These are phyloP conservation scores for Perca fluviatilis DNA, from an alignment of 2,113 vertebrate genomes.

Conservation along the genomic window DNA sequence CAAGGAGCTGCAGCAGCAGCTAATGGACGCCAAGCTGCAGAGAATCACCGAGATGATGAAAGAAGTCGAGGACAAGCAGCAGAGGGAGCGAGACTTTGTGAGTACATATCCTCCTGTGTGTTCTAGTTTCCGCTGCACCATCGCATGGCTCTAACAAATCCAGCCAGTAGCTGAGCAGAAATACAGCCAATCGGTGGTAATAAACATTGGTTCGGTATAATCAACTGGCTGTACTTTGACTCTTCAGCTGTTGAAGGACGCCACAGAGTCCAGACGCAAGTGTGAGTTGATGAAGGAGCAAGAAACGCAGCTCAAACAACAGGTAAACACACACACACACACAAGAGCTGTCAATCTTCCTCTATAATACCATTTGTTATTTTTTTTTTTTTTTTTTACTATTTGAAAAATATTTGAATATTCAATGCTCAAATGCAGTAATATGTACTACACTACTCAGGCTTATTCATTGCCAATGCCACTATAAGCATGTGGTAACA, in stretches of 20 bases:
- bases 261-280: slow-evolving; percentile 95
- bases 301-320: slow-evolving; percentile 96
- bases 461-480: too few relatives aligned
- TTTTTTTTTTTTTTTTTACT: too few relatives aligned
- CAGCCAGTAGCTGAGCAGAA: not conserved
- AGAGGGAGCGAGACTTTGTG: slow-evolving; percentile 95
- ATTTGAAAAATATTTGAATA: too few relatives aligned
- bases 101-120: slow-evolving; percentile 71
- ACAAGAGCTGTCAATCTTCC: not conserved
- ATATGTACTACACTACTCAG: too few relatives aligned
- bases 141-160: not conserved
- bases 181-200: too few relatives aligned
- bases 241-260: slow-evolving; percentile 94
- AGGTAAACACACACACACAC: slow-evolving; percentile 81
- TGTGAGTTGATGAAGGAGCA: slow-evolving; percentile 98
- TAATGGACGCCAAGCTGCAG: slow-evolving; percentile 97
- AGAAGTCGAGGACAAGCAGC: slow-evolving; percentile 96
- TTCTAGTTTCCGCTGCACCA: not conserved
- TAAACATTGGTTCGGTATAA: not conserved
- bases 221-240: slow-evolving; percentile 23
- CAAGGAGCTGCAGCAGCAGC: slow-evolving; percentile 97
- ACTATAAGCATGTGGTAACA: too few relatives aligned
- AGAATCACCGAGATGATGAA: slow-evolving; percentile 97
- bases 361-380: too few relatives aligned
- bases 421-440: too few relatives aligned